Conservation (phyloP, 2,113 vertebrate genomes). For the Burhinus oedicnemus region DNA sequence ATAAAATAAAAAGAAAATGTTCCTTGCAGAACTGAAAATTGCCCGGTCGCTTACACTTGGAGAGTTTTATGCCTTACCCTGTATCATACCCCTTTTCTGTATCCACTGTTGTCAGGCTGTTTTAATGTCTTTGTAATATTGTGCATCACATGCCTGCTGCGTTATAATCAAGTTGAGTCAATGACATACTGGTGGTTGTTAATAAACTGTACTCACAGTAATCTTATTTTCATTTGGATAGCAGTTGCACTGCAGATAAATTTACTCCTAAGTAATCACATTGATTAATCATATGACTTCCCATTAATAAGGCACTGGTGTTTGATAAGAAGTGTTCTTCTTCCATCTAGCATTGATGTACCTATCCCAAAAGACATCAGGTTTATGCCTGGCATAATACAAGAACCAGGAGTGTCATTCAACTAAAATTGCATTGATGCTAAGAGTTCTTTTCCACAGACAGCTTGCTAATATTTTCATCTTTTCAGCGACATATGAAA, state of each 20-base stretch:
- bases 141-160: slow-evolving; percentile 19
- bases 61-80: not conserved
- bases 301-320: not conserved
- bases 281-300: slow-evolving; percentile 33
- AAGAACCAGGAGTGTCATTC: not conserved
- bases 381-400: not conserved
- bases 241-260: slow-evolving; percentile 27
- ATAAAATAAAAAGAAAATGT: not conserved
- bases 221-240: slow-evolving; percentile 52
- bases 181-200: slow-evolving; percentile 40
- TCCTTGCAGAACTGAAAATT: not conserved
- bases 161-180: slow-evolving; percentile 50
- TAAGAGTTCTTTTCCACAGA: not conserved
- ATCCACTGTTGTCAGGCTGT: not conserved
- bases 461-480: not conserved
- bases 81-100: not conserved
- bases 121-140: not conserved
- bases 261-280: slow-evolving; percentile 26
- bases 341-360: not conserved
- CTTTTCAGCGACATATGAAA: not conserved
- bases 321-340: slow-evolving; percentile 13
- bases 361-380: not conserved
- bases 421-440: not conserved
- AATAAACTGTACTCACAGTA: slow-evolving; percentile 23
- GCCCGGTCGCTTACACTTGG: not conserved